Percentiles rank a stretch among this genome's conserved stretches.
Conservation (phyloP, 2,113 vertebrate genomes). For the Taxidea taxus region DNA sequence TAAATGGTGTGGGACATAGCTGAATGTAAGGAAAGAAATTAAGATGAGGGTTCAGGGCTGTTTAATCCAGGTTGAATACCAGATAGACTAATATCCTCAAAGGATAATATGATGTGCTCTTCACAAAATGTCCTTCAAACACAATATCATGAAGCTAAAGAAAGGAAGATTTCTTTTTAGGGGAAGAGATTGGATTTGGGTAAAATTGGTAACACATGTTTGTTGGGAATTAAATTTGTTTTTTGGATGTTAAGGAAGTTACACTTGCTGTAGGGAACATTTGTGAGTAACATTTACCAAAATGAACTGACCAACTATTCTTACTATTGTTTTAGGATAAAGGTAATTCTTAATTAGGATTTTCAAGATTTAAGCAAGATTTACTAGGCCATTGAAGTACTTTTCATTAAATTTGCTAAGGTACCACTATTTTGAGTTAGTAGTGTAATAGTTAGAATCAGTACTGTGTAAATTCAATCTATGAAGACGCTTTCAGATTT, state of each 20-base stretch:
- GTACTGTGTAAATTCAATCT: not conserved
- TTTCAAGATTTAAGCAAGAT: slow-evolving; percentile 14
- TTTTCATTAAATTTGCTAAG: not conserved
- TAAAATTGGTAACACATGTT: slow-evolving; percentile 42
- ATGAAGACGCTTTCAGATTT: not conserved
- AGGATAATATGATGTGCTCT: slow-evolving; percentile 6
- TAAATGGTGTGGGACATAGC: slow-evolving; percentile 47
- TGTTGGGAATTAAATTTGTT: slow-evolving; percentile 11
- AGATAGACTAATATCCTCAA: slow-evolving; percentile 23
- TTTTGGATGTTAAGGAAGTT: slow-evolving; percentile 31
- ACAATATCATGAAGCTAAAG: slow-evolving; percentile 16
- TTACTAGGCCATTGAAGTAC: not conserved
- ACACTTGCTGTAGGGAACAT: not conserved
- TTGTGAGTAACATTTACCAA: not conserved
- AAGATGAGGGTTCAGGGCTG: slow-evolving; percentile 39
- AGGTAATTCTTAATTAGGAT: slow-evolving; percentile 37
- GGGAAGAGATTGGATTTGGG: not conserved
- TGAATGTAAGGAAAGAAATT: slow-evolving; percentile 47
- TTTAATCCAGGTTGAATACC: slow-evolving; percentile 51
- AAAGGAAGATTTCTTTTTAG: not conserved
- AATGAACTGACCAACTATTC: not conserved
- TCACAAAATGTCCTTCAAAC: slow-evolving; percentile 20
- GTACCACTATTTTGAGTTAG: not conserved
- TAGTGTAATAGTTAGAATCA: not conserved
- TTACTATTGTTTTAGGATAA: slow-evolving; percentile 3